Evolutionary conservation across 1,140 invertebrate genomes (phyloP).

Genomic region (Conus betulinus): DNA sequence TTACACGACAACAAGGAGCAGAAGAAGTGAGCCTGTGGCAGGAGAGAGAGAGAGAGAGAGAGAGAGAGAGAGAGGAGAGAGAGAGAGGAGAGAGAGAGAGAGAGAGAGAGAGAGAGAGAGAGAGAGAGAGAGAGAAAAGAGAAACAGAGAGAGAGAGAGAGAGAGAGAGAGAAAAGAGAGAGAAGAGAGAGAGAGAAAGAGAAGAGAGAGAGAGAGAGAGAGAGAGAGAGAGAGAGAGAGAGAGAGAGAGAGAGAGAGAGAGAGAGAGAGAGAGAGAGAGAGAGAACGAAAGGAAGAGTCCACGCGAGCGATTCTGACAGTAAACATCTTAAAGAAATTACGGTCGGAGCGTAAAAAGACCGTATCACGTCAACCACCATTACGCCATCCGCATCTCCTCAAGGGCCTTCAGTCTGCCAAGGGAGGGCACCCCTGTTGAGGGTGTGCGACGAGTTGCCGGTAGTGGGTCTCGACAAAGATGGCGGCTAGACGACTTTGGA

Average conservation of each 20-base stretch:
- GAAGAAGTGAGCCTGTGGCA: no score
- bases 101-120: no score
- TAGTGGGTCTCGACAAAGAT: not conserved
- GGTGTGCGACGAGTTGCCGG: not conserved
- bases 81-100: no score
- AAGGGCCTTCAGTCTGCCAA: not conserved
- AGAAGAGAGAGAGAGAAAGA: no score
- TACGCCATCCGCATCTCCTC: not conserved
- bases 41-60: no score
- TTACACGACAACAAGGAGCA: no score
- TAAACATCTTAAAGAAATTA: constrained; percentile 12
- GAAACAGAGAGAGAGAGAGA: no score
- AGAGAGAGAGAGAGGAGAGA: no score
- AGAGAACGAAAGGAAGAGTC: not conserved
- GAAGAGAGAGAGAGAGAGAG: not conserved
- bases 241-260: not conserved
- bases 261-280: not conserved
- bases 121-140: no score
- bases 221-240: not conserved
- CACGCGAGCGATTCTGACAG: not conserved
- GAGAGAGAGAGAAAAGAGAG: no score
- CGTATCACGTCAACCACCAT: not conserved
- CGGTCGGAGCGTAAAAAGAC: not conserved
- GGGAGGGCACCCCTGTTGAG: not conserved
- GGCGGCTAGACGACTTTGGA: no score